Percentiles rank a stretch among this genome's conserved stretches.
These are phyloP conservation scores for Troides oblongomaculatus DNA, from an alignment of 2,888 invertebrate species.

Conservation along the genomic window DNA sequence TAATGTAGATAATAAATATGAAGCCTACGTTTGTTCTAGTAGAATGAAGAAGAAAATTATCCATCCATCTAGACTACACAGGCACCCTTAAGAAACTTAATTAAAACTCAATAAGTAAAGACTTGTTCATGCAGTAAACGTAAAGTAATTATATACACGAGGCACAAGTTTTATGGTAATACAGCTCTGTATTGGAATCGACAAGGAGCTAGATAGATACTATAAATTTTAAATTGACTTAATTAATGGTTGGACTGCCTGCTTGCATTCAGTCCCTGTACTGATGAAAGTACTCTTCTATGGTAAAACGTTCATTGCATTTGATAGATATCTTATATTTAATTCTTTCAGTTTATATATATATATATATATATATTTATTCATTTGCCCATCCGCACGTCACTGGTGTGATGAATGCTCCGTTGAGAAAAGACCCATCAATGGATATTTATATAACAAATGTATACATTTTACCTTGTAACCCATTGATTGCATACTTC, in stretches of 20 bases:
- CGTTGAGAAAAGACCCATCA: background rate
- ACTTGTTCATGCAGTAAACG: slow-evolving; percentile 17
- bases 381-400: no score
- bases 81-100: background rate
- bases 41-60: no score
- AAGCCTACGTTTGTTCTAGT: no score
- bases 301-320: slow-evolving; percentile 21
- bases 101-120: slow-evolving; percentile 5
- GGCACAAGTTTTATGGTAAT: slow-evolving; percentile 13
- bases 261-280: slow-evolving; percentile 9
- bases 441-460: no score
- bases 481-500: no score
- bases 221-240: slow-evolving; percentile 19
- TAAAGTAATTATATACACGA: slow-evolving; percentile 21
- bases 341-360: background rate
- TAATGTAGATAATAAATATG: no score
- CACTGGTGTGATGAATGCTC: no score
- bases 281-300: slow-evolving; percentile 1
- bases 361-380: background rate
- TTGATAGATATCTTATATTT: slow-evolving; percentile 18
- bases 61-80: background rate
- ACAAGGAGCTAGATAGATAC: slow-evolving; percentile 10
- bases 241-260: slow-evolving; percentile 17
- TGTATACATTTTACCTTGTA: no score
- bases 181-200: slow-evolving; percentile 16